Conservation (phyloP, 2,113 vertebrate genomes). For the Antennarius striatus region DNA sequence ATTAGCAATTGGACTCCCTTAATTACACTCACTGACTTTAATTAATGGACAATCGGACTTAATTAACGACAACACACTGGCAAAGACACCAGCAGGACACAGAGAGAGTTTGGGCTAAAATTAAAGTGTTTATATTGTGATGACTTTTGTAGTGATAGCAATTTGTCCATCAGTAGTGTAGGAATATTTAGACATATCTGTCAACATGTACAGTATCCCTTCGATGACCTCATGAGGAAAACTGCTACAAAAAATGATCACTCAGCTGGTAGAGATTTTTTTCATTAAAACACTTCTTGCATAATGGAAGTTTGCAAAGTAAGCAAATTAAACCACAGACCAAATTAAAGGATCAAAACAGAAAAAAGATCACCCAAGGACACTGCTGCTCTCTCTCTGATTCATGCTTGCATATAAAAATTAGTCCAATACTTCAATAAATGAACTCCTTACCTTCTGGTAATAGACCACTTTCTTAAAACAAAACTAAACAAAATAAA, state of each 20-base stretch:
- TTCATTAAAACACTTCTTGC: slow-evolving; percentile 3
- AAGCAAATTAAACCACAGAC: slow-evolving; percentile 1
- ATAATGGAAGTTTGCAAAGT: slow-evolving; percentile 1
- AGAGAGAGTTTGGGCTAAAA: slow-evolving; percentile 53
- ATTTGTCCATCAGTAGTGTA: slow-evolving; percentile 11
- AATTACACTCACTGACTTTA: slow-evolving; percentile 78
- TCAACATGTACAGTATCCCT: neutral
- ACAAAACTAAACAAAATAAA: neutral
- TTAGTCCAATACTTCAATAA: neutral
- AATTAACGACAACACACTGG: slow-evolving; percentile 74
- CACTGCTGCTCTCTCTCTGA: neutral
- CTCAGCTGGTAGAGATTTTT: neutral
- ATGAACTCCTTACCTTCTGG: neutral
- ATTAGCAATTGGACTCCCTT: slow-evolving; percentile 80
- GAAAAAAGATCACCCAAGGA: neutral
- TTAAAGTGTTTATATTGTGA: slow-evolving; percentile 50
- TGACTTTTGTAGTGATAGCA: slow-evolving; percentile 35
- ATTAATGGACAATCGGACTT: slow-evolving; percentile 78
- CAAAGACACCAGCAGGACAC: slow-evolving; percentile 67
- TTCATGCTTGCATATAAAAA: neutral
- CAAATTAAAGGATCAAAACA: slow-evolving; percentile 7
- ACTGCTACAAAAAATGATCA: neutral
- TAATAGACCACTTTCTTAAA: neutral
- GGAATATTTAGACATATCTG: neutral
- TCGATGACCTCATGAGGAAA: neutral